These are phyloP conservation scores for Garrulus glandarius DNA, from an alignment of 2,797 vertebrate genomes.

Conservation along the genomic window DNA sequence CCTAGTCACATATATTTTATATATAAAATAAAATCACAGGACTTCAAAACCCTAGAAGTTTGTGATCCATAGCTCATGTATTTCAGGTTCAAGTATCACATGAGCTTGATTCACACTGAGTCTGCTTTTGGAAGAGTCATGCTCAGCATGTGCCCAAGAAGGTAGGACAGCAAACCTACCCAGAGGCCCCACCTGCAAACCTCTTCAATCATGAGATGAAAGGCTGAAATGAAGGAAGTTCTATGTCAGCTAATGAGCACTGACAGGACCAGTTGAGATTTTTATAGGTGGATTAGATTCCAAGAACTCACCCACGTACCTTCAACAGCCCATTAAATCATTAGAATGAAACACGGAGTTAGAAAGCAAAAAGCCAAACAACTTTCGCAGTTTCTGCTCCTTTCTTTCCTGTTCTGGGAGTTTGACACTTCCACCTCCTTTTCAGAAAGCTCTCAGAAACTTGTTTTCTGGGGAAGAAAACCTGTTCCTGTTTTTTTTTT, in stretches of 20 bases:
- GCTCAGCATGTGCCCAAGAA: background rate
- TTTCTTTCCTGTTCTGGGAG: background rate
- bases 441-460: background rate
- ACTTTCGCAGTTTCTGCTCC: background rate
- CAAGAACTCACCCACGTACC: background rate
- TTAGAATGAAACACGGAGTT: background rate
- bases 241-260: background rate
- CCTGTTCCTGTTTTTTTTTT: background rate
- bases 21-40: background rate
- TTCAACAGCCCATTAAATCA: background rate
- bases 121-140: background rate
- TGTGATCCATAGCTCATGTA: background rate
- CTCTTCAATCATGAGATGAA: background rate
- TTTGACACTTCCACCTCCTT: background rate
- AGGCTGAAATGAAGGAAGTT: background rate
- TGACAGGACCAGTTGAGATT: background rate
- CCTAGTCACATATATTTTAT: background rate
- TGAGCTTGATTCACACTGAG: background rate
- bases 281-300: background rate
- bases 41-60: background rate
- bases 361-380: background rate
- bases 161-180: background rate
- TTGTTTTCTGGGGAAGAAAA: background rate
- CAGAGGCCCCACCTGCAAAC: background rate
- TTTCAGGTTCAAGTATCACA: background rate